Percentiles rank a stretch among this genome's conserved stretches.
These are phyloP conservation scores for Stegastes partitus DNA, from an alignment of 2,113 vertebrate species.

Conservation along the genomic window DNA sequence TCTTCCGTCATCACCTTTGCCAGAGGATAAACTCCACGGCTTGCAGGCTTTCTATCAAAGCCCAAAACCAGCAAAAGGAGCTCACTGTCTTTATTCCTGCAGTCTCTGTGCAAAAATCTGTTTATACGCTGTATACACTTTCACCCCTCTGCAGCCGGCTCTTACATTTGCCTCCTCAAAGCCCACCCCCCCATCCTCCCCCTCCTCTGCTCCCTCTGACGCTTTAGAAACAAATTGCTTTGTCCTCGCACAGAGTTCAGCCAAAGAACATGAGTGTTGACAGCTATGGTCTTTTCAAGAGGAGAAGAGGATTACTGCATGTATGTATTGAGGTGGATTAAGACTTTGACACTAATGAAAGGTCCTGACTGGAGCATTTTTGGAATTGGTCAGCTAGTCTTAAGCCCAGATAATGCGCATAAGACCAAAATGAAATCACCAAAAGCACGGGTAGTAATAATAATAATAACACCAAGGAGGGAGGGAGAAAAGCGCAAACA, in stretches of 20 bases:
- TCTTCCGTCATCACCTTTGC: conserved; percentile 64
- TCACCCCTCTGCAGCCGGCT: conserved; percentile 12
- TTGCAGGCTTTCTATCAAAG: conserved; percentile 59
- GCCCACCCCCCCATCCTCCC: no score
- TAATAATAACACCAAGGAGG: conserved; percentile 55
- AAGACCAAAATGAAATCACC: conserved; percentile 80
- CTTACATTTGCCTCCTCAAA: neutral
- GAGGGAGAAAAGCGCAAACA: conserved; percentile 56
- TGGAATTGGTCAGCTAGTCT: conserved; percentile 74
- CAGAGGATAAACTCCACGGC: conserved; percentile 66
- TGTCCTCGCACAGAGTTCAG: conserved; percentile 64
- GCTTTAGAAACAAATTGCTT: conserved; percentile 73
- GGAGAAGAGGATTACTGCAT: conserved; percentile 71
- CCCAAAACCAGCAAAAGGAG: conserved; percentile 29
- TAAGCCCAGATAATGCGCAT: conserved; percentile 80
- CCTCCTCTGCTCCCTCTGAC: conserved; percentile 16
- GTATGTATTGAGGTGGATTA: conserved; percentile 79
- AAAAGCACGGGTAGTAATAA: conserved; percentile 69
- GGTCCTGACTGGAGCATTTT: conserved; percentile 57
- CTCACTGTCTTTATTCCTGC: conserved; percentile 51
- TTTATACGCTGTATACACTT: conserved; percentile 37
- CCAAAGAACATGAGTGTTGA: conserved; percentile 64
- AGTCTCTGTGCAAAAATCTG: conserved; percentile 33
- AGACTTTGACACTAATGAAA: conserved; percentile 74
- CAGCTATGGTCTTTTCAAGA: conserved; percentile 66